A percentile compares a stretch with the other conserved stretches of the same genome.
These are phyloP conservation scores for Caenorhabditis afra DNA, from an alignment of 2,888 invertebrate genomes.

Conservation along the genomic window DNA sequence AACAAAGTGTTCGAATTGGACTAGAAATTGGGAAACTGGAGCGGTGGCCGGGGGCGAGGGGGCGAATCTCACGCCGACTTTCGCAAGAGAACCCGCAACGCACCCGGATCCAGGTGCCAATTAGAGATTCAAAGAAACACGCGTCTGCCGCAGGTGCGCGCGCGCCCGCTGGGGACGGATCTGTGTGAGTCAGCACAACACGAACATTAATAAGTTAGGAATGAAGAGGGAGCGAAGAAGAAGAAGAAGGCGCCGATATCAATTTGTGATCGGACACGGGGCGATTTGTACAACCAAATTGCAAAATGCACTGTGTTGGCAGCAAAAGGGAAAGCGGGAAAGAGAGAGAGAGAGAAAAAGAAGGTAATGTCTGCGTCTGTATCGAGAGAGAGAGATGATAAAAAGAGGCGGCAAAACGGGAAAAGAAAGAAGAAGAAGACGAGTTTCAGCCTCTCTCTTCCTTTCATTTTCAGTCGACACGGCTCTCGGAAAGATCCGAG, in stretches of 20 bases:
- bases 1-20: neutral
- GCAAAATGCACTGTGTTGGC: constrained; percentile 49
- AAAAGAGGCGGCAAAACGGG: constrained; percentile 16
- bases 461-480: no score
- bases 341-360: neutral
- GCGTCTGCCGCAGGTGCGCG: no score
- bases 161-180: no score
- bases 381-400: no score
- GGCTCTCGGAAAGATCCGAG: neutral
- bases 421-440: constrained; percentile 23
- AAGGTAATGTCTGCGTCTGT: constrained; percentile 46
- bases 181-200: no score
- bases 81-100: constrained; percentile 16
- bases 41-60: no score
- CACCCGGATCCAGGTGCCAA: constrained; percentile 25
- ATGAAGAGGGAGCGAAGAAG: constrained; percentile 2
- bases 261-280: constrained; percentile 27
- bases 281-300: constrained; percentile 54
- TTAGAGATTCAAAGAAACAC: constrained; percentile 21
- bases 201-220: constrained; percentile 44
- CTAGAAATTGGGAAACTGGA: no score
- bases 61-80: neutral
- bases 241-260: constrained; percentile 39
- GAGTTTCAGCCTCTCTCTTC: neutral
- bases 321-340: neutral